phyloP scores from a whole-genome alignment of 1,140 invertebrate species.

The Drosophila pachea region DNA sequence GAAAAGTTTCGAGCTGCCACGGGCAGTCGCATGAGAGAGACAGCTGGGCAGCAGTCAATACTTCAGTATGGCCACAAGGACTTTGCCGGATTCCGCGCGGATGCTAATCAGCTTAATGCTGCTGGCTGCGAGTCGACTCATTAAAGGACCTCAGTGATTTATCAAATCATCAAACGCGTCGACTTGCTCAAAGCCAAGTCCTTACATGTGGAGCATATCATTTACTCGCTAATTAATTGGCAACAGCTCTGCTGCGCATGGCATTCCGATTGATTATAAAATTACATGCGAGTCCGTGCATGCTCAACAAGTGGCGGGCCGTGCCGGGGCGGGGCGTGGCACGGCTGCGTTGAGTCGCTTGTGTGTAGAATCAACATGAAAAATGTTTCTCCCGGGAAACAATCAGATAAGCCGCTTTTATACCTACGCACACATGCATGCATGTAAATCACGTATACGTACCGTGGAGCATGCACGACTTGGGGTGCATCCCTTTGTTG shows the following conservation, averaged over 20 bases:
- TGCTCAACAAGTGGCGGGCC: conserved; percentile 59
- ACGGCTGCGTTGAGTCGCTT: conserved; percentile 36
- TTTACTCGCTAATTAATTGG: conserved; percentile 50
- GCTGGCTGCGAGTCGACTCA: conserved; percentile 51
- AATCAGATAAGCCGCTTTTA: conserved; percentile 67
- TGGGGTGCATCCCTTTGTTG: neutral
- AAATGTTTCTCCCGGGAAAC: conserved; percentile 62
- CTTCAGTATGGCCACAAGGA: conserved; percentile 30
- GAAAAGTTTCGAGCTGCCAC: conserved; percentile 40
- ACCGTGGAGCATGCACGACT: conserved; percentile 5
- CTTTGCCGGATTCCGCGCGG: conserved; percentile 12
- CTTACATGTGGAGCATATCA: conserved; percentile 24
- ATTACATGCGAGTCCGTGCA: conserved; percentile 51
- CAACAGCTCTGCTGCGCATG: conserved; percentile 30
- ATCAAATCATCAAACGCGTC: conserved; percentile 27
- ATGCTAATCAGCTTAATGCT: conserved; percentile 51
- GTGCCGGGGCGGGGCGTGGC: conserved; percentile 9
- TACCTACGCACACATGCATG: conserved; percentile 12
- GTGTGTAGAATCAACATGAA: conserved; percentile 63
- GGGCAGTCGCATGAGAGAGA: conserved; percentile 10
- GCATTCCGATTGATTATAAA: conserved; percentile 59
- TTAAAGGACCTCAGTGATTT: conserved; percentile 52
- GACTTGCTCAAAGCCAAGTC: conserved; percentile 10
- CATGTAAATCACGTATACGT: conserved; percentile 10
- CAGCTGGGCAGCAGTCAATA: conserved; percentile 32